A percentile compares a stretch with the other conserved stretches of the same genome.
phyloP scores from a whole-genome alignment of 2,888 invertebrate genomes.

The Lasioglossum leucozonium region DNA sequence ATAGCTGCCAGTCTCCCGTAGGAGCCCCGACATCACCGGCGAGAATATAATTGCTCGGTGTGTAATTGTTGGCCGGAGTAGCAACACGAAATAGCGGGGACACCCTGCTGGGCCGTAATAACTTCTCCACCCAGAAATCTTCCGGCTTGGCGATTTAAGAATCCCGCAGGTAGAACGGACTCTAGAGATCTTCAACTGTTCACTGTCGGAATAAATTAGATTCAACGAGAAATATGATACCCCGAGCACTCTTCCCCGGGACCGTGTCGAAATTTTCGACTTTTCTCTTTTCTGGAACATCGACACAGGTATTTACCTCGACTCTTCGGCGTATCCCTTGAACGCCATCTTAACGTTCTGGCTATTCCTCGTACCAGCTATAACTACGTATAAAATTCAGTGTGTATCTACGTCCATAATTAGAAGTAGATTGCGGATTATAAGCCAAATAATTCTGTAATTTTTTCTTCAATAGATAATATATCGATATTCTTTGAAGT shows the following conservation, averaged over 20 bases:
- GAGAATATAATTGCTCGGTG: conserved; percentile 57
- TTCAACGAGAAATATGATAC: conserved; percentile 55
- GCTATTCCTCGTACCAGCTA: background rate
- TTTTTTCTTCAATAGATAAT: background rate
- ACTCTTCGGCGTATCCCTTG: background rate
- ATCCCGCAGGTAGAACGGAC: conserved; percentile 66
- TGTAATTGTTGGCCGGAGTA: conserved; percentile 75
- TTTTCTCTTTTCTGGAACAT: conserved; percentile 15
- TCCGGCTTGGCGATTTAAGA: conserved; percentile 63
- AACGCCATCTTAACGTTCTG: background rate
- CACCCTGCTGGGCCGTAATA: conserved; percentile 75
- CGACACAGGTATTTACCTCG: background rate
- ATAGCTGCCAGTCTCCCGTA: conserved; percentile 56
- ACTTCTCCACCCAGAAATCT: conserved; percentile 73
- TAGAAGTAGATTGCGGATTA: background rate
- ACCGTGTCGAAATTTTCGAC: conserved; percentile 40
- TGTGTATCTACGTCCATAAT: no score
- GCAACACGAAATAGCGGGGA: conserved; percentile 72
- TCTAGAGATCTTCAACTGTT: conserved; percentile 61
- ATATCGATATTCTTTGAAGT: background rate
- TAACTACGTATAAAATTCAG: background rate
- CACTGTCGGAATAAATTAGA: conserved; percentile 65
- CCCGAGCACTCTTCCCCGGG: background rate
- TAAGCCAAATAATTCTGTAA: background rate
- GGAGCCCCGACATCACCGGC: conserved; percentile 26